Conservation (phyloP, 2,113 vertebrate genomes). For the Hydrochoerus hydrochaeris region DNA sequence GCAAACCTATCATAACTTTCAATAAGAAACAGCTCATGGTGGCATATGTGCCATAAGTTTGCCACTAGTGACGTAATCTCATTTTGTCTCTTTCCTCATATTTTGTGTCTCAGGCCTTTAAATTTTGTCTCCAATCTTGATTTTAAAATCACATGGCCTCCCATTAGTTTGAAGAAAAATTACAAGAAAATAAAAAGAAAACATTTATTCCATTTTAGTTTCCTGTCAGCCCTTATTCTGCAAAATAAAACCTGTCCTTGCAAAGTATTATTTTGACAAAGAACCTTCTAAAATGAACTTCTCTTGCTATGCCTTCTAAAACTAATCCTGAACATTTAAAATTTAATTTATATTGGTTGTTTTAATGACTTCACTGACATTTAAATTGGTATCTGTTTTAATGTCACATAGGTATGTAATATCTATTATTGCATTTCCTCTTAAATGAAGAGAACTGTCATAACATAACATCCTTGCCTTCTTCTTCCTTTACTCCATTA, state of each 20-base stretch:
- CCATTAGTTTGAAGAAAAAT: neutral
- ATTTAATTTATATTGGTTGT: neutral
- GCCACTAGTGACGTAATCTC: neutral
- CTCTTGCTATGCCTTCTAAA: neutral
- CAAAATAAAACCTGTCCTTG: neutral
- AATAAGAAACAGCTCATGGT: neutral
- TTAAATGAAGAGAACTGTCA: neutral
- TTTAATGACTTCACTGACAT: neutral
- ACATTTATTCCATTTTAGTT: neutral
- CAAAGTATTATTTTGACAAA: neutral
- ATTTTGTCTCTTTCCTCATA: neutral
- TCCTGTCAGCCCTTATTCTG: neutral
- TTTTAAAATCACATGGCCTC: neutral
- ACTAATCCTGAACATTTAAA: neutral
- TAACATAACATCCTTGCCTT: neutral
- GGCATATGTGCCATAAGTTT: neutral
- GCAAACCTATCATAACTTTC: neutral
- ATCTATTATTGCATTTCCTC: neutral
- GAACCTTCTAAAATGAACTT: neutral
- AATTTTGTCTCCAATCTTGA: neutral
- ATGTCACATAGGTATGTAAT: neutral
- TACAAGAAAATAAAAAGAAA: constrained; percentile 11
- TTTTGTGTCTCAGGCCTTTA: neutral
- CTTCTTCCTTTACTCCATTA: neutral
- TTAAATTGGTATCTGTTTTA: neutral